Base-by-base conservation (phyloP, 1,140 invertebrate species). In the Adelges cooleyi region DNA sequence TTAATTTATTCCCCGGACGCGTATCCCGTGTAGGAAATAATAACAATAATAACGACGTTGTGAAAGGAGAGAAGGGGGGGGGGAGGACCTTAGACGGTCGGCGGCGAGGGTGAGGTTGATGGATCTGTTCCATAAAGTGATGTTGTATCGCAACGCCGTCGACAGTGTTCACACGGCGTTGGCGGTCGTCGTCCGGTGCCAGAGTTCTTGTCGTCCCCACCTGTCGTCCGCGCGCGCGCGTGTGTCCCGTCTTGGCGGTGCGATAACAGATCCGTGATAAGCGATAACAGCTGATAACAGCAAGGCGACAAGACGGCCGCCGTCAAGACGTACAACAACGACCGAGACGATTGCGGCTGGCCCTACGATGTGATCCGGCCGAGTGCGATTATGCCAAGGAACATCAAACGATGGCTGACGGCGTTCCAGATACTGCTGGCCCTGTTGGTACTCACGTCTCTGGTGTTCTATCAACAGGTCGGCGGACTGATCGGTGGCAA, bases 401-500 rank as follows among this genome's bases (percentile, higher is more conserved):
- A 48, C 13, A 46, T 17, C 42, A 62, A 62, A 48, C 22, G 56
- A 46, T 62, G 56, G 42, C 42, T 62, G 56, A 29, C 46, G 20
- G 40, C 44, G 56, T 62, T 62, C 13, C 56, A 62, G 56, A 62
- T 62, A 62, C 6, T 62, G 6, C 25, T 62, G 11, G 56, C 56
- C 25, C 25, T 62, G 25, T 46, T 62, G 11, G 56, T 36, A 1
- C 56, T 62, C 25, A 42, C 40, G 6, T 62, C 40, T 18, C 46
- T 62, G 40, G 56, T 62, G 17, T 62, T 62, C 18, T 46, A 44
- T 48, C 33, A 66, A 38, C 38, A 65, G 48, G 59, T 49, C n/a
- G 51, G 56, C n/a, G 51, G 56, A 9, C 11, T 65, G 10, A 22
- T 46, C 48, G 53, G 65, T 42, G 40, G 52, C 65, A 50, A 66